These are phyloP conservation scores for Tetropium fuscum DNA, from an alignment of 2,888 invertebrate genomes.

Conservation along the genomic window DNA sequence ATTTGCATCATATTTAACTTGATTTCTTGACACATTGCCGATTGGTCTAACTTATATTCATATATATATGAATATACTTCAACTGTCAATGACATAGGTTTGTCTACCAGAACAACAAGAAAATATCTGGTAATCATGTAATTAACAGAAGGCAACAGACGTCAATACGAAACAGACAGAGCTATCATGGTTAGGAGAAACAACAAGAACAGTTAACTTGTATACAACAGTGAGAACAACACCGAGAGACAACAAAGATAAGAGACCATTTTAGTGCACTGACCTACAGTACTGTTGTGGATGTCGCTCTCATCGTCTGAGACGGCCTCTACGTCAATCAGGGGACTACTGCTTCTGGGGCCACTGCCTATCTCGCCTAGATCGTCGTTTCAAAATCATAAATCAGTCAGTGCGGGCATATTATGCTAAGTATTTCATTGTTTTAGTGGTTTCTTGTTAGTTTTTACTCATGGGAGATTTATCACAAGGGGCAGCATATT, in stretches of 20 bases:
- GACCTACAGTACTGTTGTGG: conserved; percentile 70
- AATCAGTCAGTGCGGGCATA: conserved; percentile 45
- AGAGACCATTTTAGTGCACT: conserved; percentile 64
- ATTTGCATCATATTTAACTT: too few relatives aligned
- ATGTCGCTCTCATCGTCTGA: conserved; percentile 71
- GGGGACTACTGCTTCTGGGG: conserved; percentile 72
- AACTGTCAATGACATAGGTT: too few relatives aligned
- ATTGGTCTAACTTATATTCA: too few relatives aligned
- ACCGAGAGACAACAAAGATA: conserved; percentile 62
- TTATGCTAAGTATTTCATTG: conserved; percentile 11
- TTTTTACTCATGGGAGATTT: not conserved
- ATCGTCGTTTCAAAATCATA: conserved; percentile 42
- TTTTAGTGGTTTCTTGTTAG: conserved; percentile 10
- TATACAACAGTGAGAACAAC: conserved; percentile 62
- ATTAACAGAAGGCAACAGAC: conserved; percentile 10
- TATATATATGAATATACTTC: too few relatives aligned
- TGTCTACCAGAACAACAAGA: not conserved
- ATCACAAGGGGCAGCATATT: not conserved
- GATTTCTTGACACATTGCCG: too few relatives aligned
- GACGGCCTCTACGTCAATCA: conserved; percentile 76
- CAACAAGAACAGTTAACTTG: conserved; percentile 50
- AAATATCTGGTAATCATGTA: conserved; percentile 12
- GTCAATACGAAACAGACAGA: conserved; percentile 35
- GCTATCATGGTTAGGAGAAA: conserved; percentile 45
- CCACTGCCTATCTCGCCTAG: conserved; percentile 75